phyloP scores from a whole-genome alignment of 1,140 invertebrate genomes.

The Hetaerina americana region DNA sequence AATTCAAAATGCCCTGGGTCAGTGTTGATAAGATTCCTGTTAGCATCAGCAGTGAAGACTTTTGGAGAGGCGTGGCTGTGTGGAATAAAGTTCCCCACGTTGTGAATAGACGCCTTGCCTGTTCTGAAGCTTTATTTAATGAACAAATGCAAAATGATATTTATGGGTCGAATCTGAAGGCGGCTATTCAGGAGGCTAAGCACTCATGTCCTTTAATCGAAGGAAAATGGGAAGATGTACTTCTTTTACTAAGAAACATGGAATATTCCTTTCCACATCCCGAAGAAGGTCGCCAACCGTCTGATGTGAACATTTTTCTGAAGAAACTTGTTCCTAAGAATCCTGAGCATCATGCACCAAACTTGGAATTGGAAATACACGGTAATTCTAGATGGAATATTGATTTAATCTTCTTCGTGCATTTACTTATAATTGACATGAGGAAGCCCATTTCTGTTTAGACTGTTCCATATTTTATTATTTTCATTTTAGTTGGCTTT shows the following conservation, averaged over 20 bases:
- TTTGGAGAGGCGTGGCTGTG: neutral
- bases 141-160: neutral
- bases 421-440: no score
- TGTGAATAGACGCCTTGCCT: conserved; percentile 6
- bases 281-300: no score
- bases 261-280: no score
- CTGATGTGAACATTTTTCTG: neutral
- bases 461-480: no score
- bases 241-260: no score
- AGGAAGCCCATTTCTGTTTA: no score
- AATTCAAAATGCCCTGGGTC: neutral
- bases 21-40: neutral
- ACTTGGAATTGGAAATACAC: neutral
- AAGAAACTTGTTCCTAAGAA: conserved; percentile 7
- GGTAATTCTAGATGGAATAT: no score
- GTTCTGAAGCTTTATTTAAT: neutral
- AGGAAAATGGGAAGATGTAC: no score
- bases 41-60: neutral
- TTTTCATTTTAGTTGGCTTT: no score
- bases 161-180: neutral
- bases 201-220: neutral
- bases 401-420: no score
- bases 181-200: neutral
- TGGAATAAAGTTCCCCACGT: conserved; percentile 1
- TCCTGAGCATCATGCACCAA: neutral